Evolutionary conservation across 1,140 invertebrate genomes (phyloP).

Genomic region (Neuroterus valhalla): DNA sequence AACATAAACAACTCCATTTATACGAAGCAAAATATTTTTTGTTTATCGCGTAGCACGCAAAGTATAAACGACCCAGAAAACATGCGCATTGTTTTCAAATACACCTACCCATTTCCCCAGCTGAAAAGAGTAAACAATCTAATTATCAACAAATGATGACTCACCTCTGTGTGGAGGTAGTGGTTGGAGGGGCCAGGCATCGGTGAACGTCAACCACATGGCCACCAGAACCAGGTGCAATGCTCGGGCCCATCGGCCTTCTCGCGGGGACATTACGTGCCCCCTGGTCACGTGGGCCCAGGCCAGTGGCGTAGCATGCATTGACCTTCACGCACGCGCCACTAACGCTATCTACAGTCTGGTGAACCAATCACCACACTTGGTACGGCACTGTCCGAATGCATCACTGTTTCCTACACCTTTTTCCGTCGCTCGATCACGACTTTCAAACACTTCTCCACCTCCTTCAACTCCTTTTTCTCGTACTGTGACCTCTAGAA

Average conservation of each 20-base stretch:
- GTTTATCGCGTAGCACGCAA: no score
- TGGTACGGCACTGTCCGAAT: slow-evolving; percentile 43
- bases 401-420: slow-evolving; percentile 53
- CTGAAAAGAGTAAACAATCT: slow-evolving; percentile 12
- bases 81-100: no score
- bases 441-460: slow-evolving; percentile 6
- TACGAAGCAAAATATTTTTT: no score
- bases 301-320: slow-evolving; percentile 53
- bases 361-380: slow-evolving; percentile 49
- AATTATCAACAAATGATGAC: slow-evolving; percentile 41
- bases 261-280: slow-evolving; percentile 50
- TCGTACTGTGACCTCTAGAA: background rate
- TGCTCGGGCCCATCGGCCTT: slow-evolving; percentile 47
- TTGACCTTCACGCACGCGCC: slow-evolving; percentile 49
- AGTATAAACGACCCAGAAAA: no score
- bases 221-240: slow-evolving; percentile 50
- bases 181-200: slow-evolving; percentile 60
- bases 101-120: no score
- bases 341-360: slow-evolving; percentile 56
- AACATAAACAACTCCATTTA: no score
- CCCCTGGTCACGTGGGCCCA: slow-evolving; percentile 54
- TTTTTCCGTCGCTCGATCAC: slow-evolving; percentile 32
- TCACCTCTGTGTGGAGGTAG: slow-evolving; percentile 59
- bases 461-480: slow-evolving; percentile 28
- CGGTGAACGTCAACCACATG: slow-evolving; percentile 54